Evolutionary conservation across 2,888 invertebrate species (phyloP).

Genomic region (Andrena chrysosceles): DNA sequence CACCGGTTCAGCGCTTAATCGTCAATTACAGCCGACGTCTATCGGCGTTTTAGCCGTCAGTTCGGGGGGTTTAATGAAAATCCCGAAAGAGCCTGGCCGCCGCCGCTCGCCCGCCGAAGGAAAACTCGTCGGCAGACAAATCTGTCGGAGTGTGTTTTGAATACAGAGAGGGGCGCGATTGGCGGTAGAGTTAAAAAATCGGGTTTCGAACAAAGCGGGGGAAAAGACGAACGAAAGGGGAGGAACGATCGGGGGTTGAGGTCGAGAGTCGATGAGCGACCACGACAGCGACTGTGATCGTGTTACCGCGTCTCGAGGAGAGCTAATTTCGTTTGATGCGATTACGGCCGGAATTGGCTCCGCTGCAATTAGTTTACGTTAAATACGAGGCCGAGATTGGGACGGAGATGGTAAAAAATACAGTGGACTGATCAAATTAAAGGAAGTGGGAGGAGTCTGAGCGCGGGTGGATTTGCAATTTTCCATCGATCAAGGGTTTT

Average conservation of each 20-base stretch:
- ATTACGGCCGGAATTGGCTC: constrained; percentile 53
- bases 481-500: constrained; percentile 19
- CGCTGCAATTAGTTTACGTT: constrained; percentile 49
- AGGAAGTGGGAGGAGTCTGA: constrained; percentile 20
- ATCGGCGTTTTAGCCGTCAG: constrained; percentile 32
- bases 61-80: constrained; percentile 34
- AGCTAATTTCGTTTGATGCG: constrained; percentile 59
- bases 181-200: constrained; percentile 23
- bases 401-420: constrained; percentile 20
- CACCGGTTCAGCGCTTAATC: constrained; percentile 39
- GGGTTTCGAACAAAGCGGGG: constrained; percentile 39
- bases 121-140: constrained; percentile 5
- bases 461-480: constrained; percentile 18
- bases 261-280: not conserved
- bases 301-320: constrained; percentile 30
- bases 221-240: constrained; percentile 23
- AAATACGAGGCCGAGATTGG: constrained; percentile 40
- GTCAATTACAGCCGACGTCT: constrained; percentile 35
- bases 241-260: constrained; percentile 5
- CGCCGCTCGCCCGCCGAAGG: constrained; percentile 1
- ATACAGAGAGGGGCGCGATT: not conserved
- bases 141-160: constrained; percentile 12
- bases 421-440: constrained; percentile 40
- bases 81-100: constrained; percentile 13
- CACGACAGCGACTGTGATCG: constrained; percentile 28